Evolutionary conservation across 2,888 invertebrate genomes (phyloP), one percentile per base, ranked within the genome.

Genomic region (Eupithecia subumbrata): DNA sequence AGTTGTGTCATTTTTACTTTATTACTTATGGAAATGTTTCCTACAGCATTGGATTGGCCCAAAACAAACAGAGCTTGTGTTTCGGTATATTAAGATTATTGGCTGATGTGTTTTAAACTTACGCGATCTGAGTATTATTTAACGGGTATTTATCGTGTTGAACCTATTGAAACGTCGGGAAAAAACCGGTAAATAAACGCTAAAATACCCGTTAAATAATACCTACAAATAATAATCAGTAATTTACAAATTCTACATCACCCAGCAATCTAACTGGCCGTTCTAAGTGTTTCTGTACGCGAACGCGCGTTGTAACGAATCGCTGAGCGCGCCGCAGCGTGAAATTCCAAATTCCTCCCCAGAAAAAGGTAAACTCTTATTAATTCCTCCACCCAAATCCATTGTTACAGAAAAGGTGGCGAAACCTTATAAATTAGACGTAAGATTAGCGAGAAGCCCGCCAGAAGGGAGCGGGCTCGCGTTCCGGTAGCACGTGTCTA

Each of bases 361-460:
- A 60, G 60, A 60, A 67, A 67, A 67, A 67, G 66, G 37, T 67
- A 34, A 60, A 60, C 60, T 60, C 60, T 60, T 60, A 60, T 60
- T 60, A 60, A 60, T 60, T 60, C 56, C 68, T 40, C 43, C 22
- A 52, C 68, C 43, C 43, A 34, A 48, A 67, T 69, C 70, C 56
- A 72, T 63, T 69, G 68, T 68, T 48, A 45, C 25, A 16, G 67
- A 52, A 43, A 71, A 72, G 60, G 71, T 77, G 34, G 43, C 45
- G 45, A 60, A 71, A 69, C 69, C 70, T 64, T 74, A 66, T 68
- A 73, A 77, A 73, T 75, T 75, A 75, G 68, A 56, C 68, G 69
- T 60, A 69, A 77, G 77, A 77, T 75, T 77, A 77, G 71, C 74
- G 16, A 12, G n/a, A 40, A 22, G n/a, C 73, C 63, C 77, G 60